A percentile compares a stretch with the other conserved stretches of the same genome.
Evolutionary conservation across 2,888 invertebrate genomes (phyloP).

Genomic region (Rhopalosiphum nymphaeae): DNA sequence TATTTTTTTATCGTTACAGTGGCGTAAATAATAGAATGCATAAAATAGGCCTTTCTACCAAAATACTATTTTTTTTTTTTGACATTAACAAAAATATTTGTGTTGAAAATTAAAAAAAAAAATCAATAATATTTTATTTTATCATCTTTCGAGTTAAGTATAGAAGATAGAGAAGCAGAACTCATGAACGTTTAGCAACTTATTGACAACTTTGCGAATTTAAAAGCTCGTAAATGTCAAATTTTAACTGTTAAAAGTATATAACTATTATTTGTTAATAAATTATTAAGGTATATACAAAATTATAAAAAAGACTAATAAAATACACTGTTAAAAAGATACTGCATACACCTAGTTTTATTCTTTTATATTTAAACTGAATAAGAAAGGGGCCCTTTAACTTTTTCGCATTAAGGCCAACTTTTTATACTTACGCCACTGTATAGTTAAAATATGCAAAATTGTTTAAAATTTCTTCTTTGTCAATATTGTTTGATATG

Average conservation of each 20-base stretch:
- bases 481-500: too few species aligned
- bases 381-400: neutral
- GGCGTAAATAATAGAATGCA: too few species aligned
- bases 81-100: too few species aligned
- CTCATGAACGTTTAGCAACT: neutral
- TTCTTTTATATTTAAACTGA: neutral
- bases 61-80: too few species aligned
- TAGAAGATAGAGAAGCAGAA: neutral
- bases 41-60: too few species aligned
- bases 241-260: neutral
- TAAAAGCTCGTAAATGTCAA: neutral
- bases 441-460: too few species aligned
- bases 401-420: neutral
- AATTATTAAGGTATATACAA: neutral
- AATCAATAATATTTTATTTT: too few species aligned
- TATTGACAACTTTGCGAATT: neutral
- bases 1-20: too few species aligned
- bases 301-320: neutral
- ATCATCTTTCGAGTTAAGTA: neutral
- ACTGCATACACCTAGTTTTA: neutral
- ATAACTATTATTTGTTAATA: neutral
- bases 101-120: too few species aligned
- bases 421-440: neutral
- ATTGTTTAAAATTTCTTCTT: too few species aligned
- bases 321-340: neutral